phyloP scores from a whole-genome alignment of 2,797 vertebrate genomes.

The Leontocebus nigricollis region DNA sequence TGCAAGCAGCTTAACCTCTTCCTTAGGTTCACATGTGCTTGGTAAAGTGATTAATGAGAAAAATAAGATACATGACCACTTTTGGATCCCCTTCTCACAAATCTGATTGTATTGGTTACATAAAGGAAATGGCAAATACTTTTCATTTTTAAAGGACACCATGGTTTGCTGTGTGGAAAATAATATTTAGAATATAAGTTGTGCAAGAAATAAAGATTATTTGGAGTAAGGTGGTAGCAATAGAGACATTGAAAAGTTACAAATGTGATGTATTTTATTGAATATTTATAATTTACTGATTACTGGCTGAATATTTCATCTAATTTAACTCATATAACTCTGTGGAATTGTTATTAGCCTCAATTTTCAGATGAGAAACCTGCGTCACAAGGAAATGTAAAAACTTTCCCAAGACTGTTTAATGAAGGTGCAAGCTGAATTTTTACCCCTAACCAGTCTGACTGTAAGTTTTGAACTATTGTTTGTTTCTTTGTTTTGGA shows the following conservation, averaged over 20 bases:
- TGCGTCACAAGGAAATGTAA: neutral
- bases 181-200: neutral
- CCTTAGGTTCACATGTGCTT: neutral
- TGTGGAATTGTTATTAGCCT: neutral
- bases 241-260: neutral
- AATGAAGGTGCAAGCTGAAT: neutral
- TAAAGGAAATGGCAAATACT: neutral
- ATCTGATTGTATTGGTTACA: neutral
- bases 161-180: neutral
- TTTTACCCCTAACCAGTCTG: neutral
- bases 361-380: neutral
- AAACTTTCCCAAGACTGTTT: neutral
- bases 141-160: neutral
- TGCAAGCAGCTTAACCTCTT: neutral
- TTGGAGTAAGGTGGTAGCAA: neutral
- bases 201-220: neutral
- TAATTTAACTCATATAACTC: neutral
- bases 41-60: neutral
- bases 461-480: neutral
- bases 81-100: neutral
- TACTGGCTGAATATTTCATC: neutral
- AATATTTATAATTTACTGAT: neutral
- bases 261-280: neutral
- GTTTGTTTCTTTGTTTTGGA: neutral
- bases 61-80: neutral